Percentiles rank a stretch among this genome's conserved stretches.
Conservation (phyloP, 2,797 vertebrate species). For the Artibeus lituratus region DNA sequence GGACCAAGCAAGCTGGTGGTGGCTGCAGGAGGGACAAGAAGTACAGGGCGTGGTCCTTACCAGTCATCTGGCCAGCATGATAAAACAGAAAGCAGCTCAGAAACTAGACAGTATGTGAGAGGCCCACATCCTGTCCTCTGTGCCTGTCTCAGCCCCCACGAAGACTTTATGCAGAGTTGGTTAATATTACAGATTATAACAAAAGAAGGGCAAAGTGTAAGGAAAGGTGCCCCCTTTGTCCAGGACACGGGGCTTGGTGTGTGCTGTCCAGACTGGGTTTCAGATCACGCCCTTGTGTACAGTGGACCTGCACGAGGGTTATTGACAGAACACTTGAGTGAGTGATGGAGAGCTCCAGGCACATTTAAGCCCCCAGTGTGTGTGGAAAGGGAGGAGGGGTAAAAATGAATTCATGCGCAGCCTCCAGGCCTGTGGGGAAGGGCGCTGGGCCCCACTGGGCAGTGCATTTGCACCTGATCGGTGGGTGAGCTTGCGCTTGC, state of each 20-base stretch:
- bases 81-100: background rate
- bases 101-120: background rate
- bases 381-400: background rate
- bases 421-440: background rate
- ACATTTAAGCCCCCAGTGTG: background rate
- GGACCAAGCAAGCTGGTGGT: background rate
- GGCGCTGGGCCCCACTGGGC: background rate
- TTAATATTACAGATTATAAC: background rate
- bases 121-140: background rate
- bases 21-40: background rate
- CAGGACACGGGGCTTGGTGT: background rate
- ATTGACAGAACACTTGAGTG: accelerated
- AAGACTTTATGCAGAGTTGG: background rate
- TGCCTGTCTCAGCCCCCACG: background rate
- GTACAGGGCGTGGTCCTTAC: background rate
- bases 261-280: background rate
- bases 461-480: too few relatives aligned
- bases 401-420: too few relatives aligned
- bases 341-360: background rate
- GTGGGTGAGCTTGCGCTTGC: background rate
- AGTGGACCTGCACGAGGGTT: background rate
- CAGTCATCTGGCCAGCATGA: background rate
- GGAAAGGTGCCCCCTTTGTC: background rate
- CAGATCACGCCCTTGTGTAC: background rate
- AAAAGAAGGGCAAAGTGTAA: background rate